Percentiles rank a stretch among this genome's conserved stretches.
Evolutionary conservation across 2,797 vertebrate genomes (phyloP).

Genomic region (Corythornis leucogaster): DNA sequence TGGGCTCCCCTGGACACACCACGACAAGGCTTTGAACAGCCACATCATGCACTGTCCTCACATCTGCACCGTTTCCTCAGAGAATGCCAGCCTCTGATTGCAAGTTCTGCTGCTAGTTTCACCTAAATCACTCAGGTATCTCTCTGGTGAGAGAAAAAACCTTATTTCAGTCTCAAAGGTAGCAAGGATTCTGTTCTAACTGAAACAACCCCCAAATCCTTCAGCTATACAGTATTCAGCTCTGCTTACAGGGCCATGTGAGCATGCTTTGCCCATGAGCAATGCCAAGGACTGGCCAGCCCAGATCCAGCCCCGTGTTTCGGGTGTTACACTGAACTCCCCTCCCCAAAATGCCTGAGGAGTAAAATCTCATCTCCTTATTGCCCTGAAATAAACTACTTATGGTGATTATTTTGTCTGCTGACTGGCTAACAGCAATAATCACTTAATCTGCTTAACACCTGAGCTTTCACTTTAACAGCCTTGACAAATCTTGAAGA

Average conservation of each 20-base stretch:
- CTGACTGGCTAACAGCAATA: slow-evolving; percentile 78
- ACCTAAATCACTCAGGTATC: rapidly evolving
- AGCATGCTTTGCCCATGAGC: slow-evolving; percentile 16
- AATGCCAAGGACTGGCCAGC: neutral
- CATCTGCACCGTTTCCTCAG: neutral
- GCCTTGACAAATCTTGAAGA: slow-evolving; percentile 61
- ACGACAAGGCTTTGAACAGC: neutral
- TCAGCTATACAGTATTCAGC: neutral
- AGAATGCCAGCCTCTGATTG: neutral
- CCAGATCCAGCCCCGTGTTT: neutral
- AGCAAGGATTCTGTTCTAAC: neutral
- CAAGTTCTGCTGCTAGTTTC: neutral
- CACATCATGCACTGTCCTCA: neutral
- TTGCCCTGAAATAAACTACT: slow-evolving; percentile 77
- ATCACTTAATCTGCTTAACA: slow-evolving; percentile 80
- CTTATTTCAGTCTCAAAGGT: neutral
- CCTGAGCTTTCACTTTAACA: slow-evolving; percentile 73
- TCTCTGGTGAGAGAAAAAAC: neutral
- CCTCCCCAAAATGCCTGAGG: neutral
- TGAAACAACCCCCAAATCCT: neutral
- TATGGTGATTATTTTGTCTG: slow-evolving; percentile 81
- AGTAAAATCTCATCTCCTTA: slow-evolving; percentile 58
- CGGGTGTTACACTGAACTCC: neutral
- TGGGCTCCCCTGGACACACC: neutral
- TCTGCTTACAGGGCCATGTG: slow-evolving; percentile 19